Percentiles rank a stretch among this genome's conserved stretches.
Evolutionary conservation across 2,797 vertebrate genomes (phyloP).

Genomic region (Chelidonichthys spinosus): DNA sequence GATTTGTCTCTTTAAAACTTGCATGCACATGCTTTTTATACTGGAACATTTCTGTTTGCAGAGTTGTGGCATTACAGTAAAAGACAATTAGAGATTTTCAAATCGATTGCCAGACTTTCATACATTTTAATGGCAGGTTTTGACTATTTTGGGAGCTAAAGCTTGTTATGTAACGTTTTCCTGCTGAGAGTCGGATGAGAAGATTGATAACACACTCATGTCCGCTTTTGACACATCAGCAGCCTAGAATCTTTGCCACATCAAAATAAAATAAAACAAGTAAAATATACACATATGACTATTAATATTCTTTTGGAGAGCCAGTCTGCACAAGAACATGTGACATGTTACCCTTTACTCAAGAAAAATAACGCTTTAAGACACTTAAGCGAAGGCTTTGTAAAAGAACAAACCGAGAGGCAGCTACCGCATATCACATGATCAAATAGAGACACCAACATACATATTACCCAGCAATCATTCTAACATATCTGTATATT

Average conservation of each 20-base stretch:
- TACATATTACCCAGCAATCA: too few species aligned
- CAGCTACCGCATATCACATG: too few species aligned
- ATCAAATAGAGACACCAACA: too few species aligned
- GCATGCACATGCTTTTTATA: neutral
- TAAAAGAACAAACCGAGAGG: neutral
- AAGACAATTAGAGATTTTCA: neutral
- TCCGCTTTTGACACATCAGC: neutral
- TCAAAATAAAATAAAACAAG: neutral
- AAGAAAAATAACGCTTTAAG: neutral
- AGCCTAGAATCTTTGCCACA: neutral
- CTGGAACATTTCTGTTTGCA: too few species aligned
- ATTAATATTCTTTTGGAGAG: neutral
- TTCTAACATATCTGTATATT: too few species aligned
- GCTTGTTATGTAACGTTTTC: neutral
- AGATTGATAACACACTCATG: neutral
- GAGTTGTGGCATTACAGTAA: neutral
- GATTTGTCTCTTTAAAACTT: neutral
- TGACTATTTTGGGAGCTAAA: neutral
- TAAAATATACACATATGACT: neutral
- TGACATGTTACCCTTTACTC: neutral
- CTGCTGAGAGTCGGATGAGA: neutral
- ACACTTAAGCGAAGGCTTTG: neutral
- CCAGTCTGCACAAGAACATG: neutral
- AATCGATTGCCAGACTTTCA: neutral
- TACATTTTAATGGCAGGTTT: neutral